These are phyloP conservation scores for Channa argus DNA, from an alignment of 2,113 vertebrate species.

Conservation along the genomic window DNA sequence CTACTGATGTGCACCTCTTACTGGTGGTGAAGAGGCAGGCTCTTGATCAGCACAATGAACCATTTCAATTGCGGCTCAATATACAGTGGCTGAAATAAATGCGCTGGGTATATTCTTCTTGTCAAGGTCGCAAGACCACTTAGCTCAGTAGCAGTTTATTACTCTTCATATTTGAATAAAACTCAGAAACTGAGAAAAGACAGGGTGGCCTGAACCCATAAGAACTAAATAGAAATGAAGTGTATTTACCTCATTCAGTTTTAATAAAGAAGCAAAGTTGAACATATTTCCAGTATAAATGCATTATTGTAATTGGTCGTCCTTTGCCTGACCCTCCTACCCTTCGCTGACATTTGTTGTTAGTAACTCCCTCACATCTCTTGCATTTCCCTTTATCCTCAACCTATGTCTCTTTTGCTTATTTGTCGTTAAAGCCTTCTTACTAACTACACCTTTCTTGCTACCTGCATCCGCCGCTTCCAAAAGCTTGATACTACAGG, in stretches of 20 bases:
- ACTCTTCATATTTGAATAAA: background rate
- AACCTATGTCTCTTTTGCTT: no score
- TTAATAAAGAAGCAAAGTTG: background rate
- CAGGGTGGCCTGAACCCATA: slow-evolving; percentile 3
- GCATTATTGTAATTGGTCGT: no score
- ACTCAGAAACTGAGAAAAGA: background rate
- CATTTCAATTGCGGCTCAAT: slow-evolving; percentile 18
- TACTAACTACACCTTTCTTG: no score
- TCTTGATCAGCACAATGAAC: slow-evolving; percentile 61
- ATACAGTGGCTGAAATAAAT: slow-evolving; percentile 1
- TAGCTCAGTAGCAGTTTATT: background rate
- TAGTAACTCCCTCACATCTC: no score
- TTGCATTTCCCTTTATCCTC: no score
- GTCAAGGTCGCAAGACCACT: background rate
- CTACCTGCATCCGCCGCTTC: no score
- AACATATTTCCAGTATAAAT: slow-evolving; percentile 21
- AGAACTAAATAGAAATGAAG: slow-evolving; percentile 4
- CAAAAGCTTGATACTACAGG: no score
- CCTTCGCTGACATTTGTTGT: no score
- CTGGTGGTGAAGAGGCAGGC: slow-evolving; percentile 43
- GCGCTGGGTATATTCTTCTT: background rate
- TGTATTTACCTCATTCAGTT: background rate
- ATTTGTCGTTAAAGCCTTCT: no score
- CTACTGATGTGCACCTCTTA: slow-evolving; percentile 44
- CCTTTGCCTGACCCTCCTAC: no score